phyloP scores from a whole-genome alignment of 2,113 vertebrate species.

The Mus musculus region GRCm39 chr2:71104501-71105000 shows the following conservation, averaged over 20 bases:
- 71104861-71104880: slow-evolving; percentile 35
- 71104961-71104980: background rate
- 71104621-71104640: slow-evolving; percentile 76
- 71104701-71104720: slow-evolving; percentile 29
- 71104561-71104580: slow-evolving; percentile 23
- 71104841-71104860: background rate
- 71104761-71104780: background rate
- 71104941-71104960: background rate
- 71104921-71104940: slow-evolving; percentile 18
- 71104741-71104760: background rate
- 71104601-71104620: slow-evolving; percentile 62
- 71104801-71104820: background rate
- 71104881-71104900: background rate
- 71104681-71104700: slow-evolving; percentile 31
- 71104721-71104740: slow-evolving; percentile 1
- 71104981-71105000: slow-evolving; percentile 62
- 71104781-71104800: background rate
- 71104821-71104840: background rate
- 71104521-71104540: background rate
- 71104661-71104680: slow-evolving; percentile 46
- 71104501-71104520: background rate
- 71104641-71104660: slow-evolving; percentile 57
- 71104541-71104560: background rate
- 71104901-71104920: slow-evolving; percentile 16
- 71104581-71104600: slow-evolving; percentile 56